These are phyloP conservation scores for Ips nitidus DNA, from an alignment of 1,140 invertebrate species.

Conservation along the genomic window DNA sequence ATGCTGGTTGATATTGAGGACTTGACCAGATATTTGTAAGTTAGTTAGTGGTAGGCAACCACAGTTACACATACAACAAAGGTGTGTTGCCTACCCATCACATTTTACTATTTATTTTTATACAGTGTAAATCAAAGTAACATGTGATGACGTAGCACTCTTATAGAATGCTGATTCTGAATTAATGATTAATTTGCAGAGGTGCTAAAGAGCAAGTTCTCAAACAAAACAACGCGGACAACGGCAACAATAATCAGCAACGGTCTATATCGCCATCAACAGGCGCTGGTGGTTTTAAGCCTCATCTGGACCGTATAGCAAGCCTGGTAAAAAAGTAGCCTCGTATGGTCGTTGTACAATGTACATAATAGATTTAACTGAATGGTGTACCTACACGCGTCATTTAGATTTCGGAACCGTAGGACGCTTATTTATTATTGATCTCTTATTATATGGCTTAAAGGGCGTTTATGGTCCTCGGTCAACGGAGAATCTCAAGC, in stretches of 20 bases:
- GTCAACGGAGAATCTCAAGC: too few relatives aligned
- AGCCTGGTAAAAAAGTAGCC: slow-evolving; percentile 55
- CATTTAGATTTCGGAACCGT: too few relatives aligned
- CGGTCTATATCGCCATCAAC: slow-evolving; percentile 42
- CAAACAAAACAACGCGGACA: slow-evolving; percentile 50
- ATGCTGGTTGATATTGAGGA: slow-evolving; percentile 97
- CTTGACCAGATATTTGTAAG: slow-evolving; percentile 87
- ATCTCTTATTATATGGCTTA: too few relatives aligned
- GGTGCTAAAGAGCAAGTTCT: slow-evolving; percentile 55
- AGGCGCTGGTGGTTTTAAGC: slow-evolving; percentile 41
- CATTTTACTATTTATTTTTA: slow-evolving; percentile 5
- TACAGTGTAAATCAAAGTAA: too few relatives aligned
- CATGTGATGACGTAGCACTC: too few relatives aligned
- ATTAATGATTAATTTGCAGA: slow-evolving; percentile 41
- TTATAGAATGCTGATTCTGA: too few relatives aligned
- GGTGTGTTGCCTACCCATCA: too few relatives aligned
- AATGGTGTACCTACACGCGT: too few relatives aligned
- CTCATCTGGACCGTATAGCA: slow-evolving; percentile 54
- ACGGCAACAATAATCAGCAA: slow-evolving; percentile 45
- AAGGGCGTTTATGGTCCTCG: too few relatives aligned
- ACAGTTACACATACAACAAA: background rate
- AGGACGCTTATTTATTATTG: too few relatives aligned
- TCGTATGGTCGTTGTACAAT: slow-evolving; percentile 18
- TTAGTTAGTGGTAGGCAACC: slow-evolving; percentile 36
- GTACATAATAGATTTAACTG: background rate